Conservation (phyloP, 2,888 invertebrate species). For the Scaptomyza caliginosa region DNA sequence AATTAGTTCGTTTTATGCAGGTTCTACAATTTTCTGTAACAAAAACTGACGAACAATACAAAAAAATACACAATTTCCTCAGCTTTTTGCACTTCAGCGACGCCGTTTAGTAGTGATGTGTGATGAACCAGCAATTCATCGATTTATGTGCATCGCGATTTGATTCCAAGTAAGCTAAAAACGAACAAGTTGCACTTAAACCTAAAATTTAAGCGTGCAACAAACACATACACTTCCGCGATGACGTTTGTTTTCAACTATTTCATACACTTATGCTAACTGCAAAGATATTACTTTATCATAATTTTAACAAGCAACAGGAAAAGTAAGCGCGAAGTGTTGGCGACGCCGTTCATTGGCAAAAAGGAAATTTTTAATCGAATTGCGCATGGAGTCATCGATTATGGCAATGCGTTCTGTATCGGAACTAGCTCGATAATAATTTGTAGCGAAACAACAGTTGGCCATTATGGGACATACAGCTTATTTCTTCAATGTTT, state of each 20-base stretch:
- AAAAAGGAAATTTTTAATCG: not conserved
- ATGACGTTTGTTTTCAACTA: not conserved
- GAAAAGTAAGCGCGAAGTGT: not conserved
- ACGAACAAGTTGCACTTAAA: not conserved
- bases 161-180: not conserved
- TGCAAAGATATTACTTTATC: not conserved
- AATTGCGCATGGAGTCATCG: not conserved
- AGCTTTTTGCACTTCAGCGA: constrained; percentile 23
- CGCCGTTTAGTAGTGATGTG: constrained; percentile 46
- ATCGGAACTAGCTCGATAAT: not conserved
- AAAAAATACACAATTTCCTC: constrained; percentile 23
- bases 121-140: constrained; percentile 21
- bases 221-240: not conserved
- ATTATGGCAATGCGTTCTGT: not conserved
- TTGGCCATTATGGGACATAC: not conserved
- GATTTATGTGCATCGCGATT: not conserved
- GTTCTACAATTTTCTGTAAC: constrained; percentile 11
- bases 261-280: not conserved
- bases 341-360: not conserved
- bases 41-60: constrained; percentile 1
- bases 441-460: not conserved
- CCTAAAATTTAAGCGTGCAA: no score
- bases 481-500: not conserved
- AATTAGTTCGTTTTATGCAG: not conserved
- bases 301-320: not conserved